Conservation (phyloP, 2,113 vertebrate genomes). For the Pangasianodon hypophthalmus region DNA sequence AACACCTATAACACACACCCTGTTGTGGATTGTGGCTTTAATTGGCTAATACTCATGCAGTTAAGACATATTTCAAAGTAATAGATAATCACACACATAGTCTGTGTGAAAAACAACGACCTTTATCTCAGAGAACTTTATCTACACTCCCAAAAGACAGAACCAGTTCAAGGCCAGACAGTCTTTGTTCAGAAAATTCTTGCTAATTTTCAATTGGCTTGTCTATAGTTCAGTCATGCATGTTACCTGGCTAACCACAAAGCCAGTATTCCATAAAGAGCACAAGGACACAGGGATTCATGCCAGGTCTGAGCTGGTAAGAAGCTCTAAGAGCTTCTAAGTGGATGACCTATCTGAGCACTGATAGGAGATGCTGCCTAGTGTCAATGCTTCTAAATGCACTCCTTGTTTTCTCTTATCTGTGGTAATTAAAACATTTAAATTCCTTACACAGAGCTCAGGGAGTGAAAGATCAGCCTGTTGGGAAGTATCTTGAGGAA, state of each 20-base stretch:
- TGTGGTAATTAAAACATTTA: constrained; percentile 77
- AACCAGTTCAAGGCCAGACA: constrained; percentile 60
- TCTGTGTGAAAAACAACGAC: background rate
- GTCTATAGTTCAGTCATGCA: constrained; percentile 16
- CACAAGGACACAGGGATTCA: constrained; percentile 44
- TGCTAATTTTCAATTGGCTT: background rate
- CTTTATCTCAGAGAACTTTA: constrained; percentile 19
- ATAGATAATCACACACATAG: constrained; percentile 12
- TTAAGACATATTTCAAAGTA: background rate
- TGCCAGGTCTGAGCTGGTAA: constrained; percentile 53
- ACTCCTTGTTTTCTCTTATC: constrained; percentile 76
- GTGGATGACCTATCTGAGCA: constrained; percentile 68
- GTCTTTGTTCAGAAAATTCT: constrained; percentile 24
- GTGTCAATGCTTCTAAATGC: constrained; percentile 65
- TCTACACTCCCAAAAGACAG: constrained; percentile 35
- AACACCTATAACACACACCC: constrained; percentile 8
- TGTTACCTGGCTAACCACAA: constrained; percentile 41
- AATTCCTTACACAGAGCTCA: constrained; percentile 66
- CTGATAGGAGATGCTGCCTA: constrained; percentile 67
- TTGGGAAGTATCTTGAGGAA: constrained; percentile 64
- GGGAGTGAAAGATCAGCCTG: constrained; percentile 62
- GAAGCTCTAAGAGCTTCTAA: constrained; percentile 66
- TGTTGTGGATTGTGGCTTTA: constrained; percentile 4
- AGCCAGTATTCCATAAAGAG: constrained; percentile 50
- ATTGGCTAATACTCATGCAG: background rate